Evolutionary conservation across 2,797 vertebrate genomes (phyloP).

Genomic region (Choloepus didactylus): DNA sequence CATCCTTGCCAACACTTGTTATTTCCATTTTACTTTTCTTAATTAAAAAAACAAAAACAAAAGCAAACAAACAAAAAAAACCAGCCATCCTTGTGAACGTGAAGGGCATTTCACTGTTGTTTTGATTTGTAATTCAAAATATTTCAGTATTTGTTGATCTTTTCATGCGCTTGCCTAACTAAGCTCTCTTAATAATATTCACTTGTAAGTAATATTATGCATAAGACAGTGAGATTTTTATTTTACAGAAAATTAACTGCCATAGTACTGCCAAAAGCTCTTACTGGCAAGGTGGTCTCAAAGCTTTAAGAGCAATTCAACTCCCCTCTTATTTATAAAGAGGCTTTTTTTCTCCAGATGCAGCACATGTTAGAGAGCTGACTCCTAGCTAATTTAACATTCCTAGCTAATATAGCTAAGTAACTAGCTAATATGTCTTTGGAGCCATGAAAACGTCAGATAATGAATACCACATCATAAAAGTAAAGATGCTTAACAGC

Average conservation of each 20-base stretch:
- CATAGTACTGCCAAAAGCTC: not conserved
- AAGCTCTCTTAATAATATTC: not conserved
- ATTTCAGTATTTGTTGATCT: too few species aligned
- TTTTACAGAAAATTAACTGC: conserved; percentile 1
- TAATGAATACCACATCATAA: not conserved
- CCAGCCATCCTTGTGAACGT: too few species aligned
- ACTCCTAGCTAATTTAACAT: not conserved
- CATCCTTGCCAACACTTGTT: too few species aligned
- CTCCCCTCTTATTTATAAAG: not conserved
- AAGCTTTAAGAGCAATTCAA: not conserved
- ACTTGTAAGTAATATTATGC: not conserved
- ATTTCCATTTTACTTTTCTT: too few species aligned
- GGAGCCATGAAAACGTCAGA: not conserved
- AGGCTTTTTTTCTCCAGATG: not conserved
- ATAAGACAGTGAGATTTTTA: not conserved
- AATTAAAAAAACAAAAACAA: too few species aligned
- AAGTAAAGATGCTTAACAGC: not conserved
- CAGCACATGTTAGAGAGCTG: not conserved
- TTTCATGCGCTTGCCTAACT: not conserved
- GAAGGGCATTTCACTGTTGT: too few species aligned
- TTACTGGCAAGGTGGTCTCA: not conserved
- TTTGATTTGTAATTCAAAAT: too few species aligned
- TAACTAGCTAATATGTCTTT: not conserved
- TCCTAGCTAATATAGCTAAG: not conserved
- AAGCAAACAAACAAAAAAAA: too few species aligned